phyloP scores from a whole-genome alignment of 1,140 invertebrate species.

The Vanessa atalanta region DNA sequence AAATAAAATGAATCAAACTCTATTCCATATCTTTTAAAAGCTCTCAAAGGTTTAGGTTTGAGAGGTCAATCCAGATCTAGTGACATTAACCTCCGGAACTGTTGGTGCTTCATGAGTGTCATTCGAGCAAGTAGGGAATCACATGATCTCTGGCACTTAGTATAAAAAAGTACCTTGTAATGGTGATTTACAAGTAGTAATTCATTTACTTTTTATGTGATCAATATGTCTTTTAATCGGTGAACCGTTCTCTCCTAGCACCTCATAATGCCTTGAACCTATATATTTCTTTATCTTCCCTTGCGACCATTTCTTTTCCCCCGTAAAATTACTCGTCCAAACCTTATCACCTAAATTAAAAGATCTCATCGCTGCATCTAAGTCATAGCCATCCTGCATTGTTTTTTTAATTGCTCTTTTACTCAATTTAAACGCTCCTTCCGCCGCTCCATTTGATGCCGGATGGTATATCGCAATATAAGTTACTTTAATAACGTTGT shows the following conservation, averaged over 20 bases:
- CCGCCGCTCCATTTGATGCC: slow-evolving; percentile 33
- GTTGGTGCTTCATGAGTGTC: too few species aligned
- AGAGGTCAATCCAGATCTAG: too few species aligned
- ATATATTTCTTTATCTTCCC: neutral
- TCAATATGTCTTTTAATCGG: slow-evolving; percentile 2
- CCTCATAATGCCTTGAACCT: slow-evolving; percentile 6
- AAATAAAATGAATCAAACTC: too few species aligned
- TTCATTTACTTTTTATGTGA: neutral
- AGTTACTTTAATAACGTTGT: too few species aligned
- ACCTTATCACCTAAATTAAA: slow-evolving; percentile 1
- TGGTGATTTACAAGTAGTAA: neutral
- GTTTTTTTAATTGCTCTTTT: slow-evolving; percentile 38
- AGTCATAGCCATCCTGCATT: slow-evolving; percentile 14
- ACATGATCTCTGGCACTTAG: neutral
- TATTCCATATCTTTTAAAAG: too few species aligned
- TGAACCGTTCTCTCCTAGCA: neutral
- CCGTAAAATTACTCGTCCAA: neutral
- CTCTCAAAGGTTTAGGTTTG: too few species aligned
- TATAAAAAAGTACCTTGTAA: neutral
- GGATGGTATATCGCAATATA: slow-evolving; percentile 17
- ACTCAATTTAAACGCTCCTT: slow-evolving; percentile 17
- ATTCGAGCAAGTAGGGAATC: neutral
- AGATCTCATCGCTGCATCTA: slow-evolving; percentile 12
- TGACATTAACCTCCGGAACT: too few species aligned
- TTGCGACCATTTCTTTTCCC: slow-evolving; percentile 7